Evolutionary conservation across 2,888 invertebrate genomes (phyloP).

Genomic region (Meta bourneti): DNA sequence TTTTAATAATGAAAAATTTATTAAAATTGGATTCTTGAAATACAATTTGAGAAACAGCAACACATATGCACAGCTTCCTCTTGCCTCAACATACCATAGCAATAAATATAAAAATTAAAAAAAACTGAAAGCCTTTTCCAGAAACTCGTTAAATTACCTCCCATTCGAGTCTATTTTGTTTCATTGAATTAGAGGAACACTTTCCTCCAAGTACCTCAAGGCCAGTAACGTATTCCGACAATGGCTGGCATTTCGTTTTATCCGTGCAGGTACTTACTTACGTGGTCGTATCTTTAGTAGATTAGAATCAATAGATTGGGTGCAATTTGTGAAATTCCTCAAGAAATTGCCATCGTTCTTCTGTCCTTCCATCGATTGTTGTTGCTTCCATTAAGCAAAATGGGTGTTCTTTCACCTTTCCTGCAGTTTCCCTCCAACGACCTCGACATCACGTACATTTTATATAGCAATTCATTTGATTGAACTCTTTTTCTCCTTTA

Average conservation of each 20-base stretch:
- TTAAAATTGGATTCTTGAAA: too few relatives aligned
- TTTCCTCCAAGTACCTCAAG: slow-evolving; percentile 28
- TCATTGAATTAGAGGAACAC: slow-evolving; percentile 27
- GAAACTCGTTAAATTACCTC: slow-evolving; percentile 47
- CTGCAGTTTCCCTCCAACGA: neutral
- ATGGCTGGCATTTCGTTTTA: slow-evolving; percentile 13
- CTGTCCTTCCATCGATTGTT: slow-evolving; percentile 38
- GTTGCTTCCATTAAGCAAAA: slow-evolving; percentile 62
- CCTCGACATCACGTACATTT: slow-evolving; percentile 53
- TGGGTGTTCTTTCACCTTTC: slow-evolving; percentile 59
- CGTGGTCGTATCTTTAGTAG: slow-evolving; percentile 42
- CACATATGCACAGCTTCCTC: too few relatives aligned
- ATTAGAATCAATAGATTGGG: slow-evolving; percentile 63
- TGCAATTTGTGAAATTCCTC: slow-evolving; percentile 66
- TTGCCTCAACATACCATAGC: too few relatives aligned
- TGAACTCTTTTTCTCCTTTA: neutral
- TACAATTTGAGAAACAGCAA: too few relatives aligned
- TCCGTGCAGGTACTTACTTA: slow-evolving; percentile 43
- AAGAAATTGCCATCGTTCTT: slow-evolving; percentile 56
- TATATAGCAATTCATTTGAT: slow-evolving; percentile 58
- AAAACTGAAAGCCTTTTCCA: neutral
- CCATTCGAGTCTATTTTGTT: slow-evolving; percentile 42
- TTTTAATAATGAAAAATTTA: too few relatives aligned
- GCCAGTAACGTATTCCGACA: slow-evolving; percentile 46
- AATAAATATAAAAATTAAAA: neutral